Conservation (phyloP, 2,888 invertebrate species). For the Thalpophila matura region DNA sequence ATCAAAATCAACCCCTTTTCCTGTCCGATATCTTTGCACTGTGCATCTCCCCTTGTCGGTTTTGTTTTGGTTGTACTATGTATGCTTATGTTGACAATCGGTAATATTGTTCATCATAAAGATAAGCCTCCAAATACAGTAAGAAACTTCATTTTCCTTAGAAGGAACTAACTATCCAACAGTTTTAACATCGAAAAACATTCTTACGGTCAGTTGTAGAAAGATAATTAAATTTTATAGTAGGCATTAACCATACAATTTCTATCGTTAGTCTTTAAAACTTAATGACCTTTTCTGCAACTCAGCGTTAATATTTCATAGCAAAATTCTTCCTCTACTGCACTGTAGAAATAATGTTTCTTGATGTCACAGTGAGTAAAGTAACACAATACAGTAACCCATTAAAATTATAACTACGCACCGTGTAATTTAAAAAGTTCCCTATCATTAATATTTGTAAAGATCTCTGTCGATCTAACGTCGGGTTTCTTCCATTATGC, state of each 20-base stretch:
- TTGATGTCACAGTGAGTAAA: constrained; percentile 29
- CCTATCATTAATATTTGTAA: constrained; percentile 66
- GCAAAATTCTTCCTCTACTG: background rate
- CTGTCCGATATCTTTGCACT: constrained; percentile 88
- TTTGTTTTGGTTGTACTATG: constrained; percentile 74
- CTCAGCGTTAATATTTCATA: too few relatives aligned
- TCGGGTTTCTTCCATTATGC: constrained; percentile 61
- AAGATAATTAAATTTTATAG: too few relatives aligned
- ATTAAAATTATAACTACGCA: constrained; percentile 50
- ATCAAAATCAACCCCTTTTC: constrained; percentile 90
- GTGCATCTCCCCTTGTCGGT: constrained; percentile 83
- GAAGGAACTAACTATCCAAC: background rate
- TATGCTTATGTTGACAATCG: constrained; percentile 50
- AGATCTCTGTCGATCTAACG: constrained; percentile 66
- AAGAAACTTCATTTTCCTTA: background rate
- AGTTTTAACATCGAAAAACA: too few relatives aligned
- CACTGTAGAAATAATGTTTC: background rate
- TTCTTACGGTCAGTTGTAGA: too few relatives aligned
- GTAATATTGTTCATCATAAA: constrained; percentile 21
- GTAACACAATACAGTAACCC: constrained; percentile 26
- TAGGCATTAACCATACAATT: too few relatives aligned
- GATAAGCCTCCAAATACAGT: background rate
- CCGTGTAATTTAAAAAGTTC: constrained; percentile 66
- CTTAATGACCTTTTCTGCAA: too few relatives aligned
- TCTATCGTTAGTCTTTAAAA: too few relatives aligned